Conservation (phyloP, 2,888 invertebrate species). For the Rhaphigaster nebulosa region DNA sequence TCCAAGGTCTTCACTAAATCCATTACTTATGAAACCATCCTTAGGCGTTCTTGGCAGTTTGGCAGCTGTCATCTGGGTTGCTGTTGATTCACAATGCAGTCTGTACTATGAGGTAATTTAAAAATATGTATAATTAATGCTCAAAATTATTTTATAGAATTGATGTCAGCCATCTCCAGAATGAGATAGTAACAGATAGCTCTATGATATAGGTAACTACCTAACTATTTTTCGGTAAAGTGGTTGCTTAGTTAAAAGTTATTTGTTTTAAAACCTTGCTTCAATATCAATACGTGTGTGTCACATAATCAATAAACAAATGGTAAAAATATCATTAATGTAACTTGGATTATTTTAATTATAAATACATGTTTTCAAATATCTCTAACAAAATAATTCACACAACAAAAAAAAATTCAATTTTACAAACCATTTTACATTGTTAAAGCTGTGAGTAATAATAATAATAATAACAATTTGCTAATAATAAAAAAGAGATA, state of each 20-base stretch:
- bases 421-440: no score
- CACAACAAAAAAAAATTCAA: no score
- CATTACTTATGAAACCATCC: constrained; percentile 73
- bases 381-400: no score
- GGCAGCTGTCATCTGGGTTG: constrained; percentile 86
- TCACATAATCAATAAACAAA: no score
- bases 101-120: constrained; percentile 82
- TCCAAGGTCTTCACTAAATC: constrained; percentile 68
- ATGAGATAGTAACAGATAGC: neutral
- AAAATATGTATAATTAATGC: neutral
- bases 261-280: neutral
- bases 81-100: constrained; percentile 84
- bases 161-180: neutral
- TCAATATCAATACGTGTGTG: no score
- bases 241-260: neutral
- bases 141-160: neutral
- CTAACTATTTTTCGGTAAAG: neutral
- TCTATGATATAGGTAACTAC: neutral
- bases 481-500: no score
- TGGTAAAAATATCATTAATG: no score
- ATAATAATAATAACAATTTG: no score
- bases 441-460: no score
- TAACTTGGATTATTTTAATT: no score
- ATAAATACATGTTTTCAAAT: no score
- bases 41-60: constrained; percentile 66